Percentiles rank a stretch among this genome's conserved stretches.
Conservation (phyloP, 2,888 invertebrate species). For the Aphodius sticticus region DNA sequence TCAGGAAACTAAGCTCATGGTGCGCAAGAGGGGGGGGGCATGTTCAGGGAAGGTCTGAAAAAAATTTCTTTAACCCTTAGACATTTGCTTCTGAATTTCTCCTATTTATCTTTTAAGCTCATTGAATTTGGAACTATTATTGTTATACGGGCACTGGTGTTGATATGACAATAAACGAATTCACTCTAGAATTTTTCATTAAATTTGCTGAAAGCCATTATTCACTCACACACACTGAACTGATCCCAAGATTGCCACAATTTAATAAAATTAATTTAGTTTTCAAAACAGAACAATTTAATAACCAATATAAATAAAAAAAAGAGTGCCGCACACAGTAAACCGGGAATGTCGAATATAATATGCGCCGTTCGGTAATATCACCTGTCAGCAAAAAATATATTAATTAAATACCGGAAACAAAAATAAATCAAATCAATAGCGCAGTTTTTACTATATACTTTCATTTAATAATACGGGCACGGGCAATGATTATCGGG, state of each 20-base stretch:
- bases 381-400: conserved; percentile 20
- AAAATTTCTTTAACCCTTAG: no score
- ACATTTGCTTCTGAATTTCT: no score
- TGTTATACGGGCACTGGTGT: no score
- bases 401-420: conserved; percentile 22
- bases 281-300: background rate
- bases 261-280: conserved; percentile 4
- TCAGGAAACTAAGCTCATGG: no score
- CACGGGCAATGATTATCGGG: conserved; percentile 13
- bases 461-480: conserved; percentile 13
- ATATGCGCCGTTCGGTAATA: conserved; percentile 15
- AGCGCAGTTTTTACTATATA: conserved; percentile 8
- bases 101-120: no score
- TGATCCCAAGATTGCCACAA: background rate
- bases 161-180: no score
- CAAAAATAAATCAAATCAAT: conserved; percentile 24
- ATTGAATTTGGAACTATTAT: no score
- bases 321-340: background rate
- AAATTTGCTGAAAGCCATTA: background rate
- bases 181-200: background rate
- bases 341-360: background rate
- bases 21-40: no score
- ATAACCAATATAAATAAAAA: conserved; percentile 4
- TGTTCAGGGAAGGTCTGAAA: no score
- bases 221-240: background rate